Percentiles rank a stretch among this genome's conserved stretches.
Evolutionary conservation across 2,888 invertebrate species (phyloP).

Genomic region (Hyposoter didymator): DNA sequence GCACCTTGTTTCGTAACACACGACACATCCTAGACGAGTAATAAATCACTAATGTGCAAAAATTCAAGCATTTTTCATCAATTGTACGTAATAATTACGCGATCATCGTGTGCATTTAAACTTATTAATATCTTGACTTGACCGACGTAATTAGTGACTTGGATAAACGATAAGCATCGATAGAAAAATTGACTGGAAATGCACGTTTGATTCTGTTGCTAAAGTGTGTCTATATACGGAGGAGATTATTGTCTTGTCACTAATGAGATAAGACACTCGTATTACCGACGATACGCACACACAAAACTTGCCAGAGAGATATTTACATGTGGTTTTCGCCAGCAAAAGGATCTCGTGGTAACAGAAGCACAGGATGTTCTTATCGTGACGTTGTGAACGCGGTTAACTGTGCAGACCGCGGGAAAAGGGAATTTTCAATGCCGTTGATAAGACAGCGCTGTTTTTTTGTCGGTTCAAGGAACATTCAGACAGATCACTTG

Average conservation of each 20-base stretch:
- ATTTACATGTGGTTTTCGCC: background rate
- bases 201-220: background rate
- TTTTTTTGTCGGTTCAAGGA: background rate
- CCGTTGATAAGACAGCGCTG: background rate
- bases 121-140: background rate
- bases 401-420: slow-evolving; percentile 6
- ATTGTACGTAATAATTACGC: background rate
- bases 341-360: background rate
- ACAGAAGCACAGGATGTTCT: slow-evolving; percentile 18
- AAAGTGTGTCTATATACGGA: slow-evolving; percentile 61
- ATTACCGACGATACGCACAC: background rate
- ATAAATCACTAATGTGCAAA: background rate
- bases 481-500: background rate
- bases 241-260: slow-evolving; percentile 74
- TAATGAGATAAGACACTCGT: background rate
- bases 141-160: background rate
- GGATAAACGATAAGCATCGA: background rate
- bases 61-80: background rate
- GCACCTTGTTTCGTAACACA: background rate
- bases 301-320: background rate
- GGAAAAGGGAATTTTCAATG: background rate
- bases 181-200: background rate
- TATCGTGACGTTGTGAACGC: background rate
- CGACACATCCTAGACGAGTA: background rate
- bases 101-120: background rate